Evolutionary conservation across 2,888 invertebrate species (phyloP).

Genomic region (Notocelia uddmanniana): DNA sequence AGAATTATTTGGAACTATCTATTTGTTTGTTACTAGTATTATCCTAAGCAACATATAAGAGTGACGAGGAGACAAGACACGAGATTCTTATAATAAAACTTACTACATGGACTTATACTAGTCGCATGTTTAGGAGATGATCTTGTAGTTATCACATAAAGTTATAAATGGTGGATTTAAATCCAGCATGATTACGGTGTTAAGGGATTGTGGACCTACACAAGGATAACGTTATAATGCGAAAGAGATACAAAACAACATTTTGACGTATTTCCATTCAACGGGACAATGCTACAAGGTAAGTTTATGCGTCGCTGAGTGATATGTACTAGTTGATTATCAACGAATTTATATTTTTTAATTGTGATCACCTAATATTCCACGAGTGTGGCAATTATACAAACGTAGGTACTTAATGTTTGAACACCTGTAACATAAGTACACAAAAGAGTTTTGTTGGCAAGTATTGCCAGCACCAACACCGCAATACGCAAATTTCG

Average conservation of each 20-base stretch:
- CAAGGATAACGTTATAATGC: too few species aligned
- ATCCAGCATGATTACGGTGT: too few species aligned
- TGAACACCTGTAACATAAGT: background rate
- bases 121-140: too few species aligned
- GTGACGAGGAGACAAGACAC: background rate
- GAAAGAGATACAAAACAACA: too few species aligned
- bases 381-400: background rate
- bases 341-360: too few species aligned
- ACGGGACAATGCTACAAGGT: background rate
- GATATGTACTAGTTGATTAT: too few species aligned
- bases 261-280: background rate
- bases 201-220: too few species aligned
- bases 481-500: background rate
- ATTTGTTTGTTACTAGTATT: background rate
- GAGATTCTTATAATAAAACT: background rate
- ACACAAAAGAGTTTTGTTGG: background rate
- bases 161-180: too few species aligned
- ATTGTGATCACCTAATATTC: too few species aligned
- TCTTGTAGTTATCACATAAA: too few species aligned
- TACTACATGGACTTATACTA: background rate
- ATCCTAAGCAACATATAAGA: background rate
- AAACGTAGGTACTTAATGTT: background rate
- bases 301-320: background rate
- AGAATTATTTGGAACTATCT: background rate
- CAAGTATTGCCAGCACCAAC: background rate